These are phyloP conservation scores for Dallia pectoralis DNA, from an alignment of 2,797 vertebrate genomes.

Conservation along the genomic window DNA sequence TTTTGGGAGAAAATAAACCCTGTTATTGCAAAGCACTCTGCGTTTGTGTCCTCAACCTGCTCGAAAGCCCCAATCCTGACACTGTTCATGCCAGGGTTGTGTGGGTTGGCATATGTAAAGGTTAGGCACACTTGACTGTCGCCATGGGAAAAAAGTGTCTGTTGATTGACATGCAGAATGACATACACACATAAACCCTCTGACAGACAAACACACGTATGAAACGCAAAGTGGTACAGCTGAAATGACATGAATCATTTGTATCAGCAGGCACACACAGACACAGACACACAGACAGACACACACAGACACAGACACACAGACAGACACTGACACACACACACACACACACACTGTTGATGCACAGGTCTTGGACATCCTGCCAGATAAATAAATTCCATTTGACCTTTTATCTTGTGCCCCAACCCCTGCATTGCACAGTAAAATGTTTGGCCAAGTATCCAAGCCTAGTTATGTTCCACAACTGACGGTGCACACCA, in stretches of 20 bases:
- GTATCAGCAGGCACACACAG: conserved; percentile 31
- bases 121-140: too few species aligned
- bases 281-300: background rate
- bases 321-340: background rate
- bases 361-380: background rate
- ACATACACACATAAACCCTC: conserved; percentile 22
- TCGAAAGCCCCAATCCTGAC: too few species aligned
- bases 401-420: background rate
- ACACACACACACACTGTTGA: background rate
- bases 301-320: background rate
- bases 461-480: too few species aligned
- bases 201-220: conserved; percentile 1
- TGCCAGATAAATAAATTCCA: background rate
- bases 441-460: too few species aligned
- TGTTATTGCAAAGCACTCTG: too few species aligned
- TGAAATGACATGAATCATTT: conserved; percentile 57
- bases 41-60: too few species aligned
- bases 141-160: too few species aligned
- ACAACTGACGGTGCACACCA: too few species aligned
- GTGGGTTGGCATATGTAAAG: too few species aligned
- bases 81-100: too few species aligned
- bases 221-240: conserved; percentile 47
- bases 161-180: conserved; percentile 23
- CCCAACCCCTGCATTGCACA: background rate
- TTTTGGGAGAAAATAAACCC: too few species aligned